Conservation (phyloP, 2,888 invertebrate genomes). For the Pimpla rufipes region DNA sequence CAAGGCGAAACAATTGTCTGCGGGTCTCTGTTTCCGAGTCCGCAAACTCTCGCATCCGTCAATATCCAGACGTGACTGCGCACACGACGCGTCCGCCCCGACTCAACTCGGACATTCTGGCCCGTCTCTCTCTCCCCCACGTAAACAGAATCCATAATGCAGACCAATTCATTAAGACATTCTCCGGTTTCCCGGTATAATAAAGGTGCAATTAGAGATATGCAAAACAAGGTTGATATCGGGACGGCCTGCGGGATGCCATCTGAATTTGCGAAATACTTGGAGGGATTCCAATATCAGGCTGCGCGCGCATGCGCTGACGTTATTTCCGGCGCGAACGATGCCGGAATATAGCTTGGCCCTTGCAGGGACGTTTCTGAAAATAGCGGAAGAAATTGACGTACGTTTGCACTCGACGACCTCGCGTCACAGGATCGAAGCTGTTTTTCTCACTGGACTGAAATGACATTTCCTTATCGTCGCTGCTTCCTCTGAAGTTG, state of each 20-base stretch:
- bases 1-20: conserved; percentile 55
- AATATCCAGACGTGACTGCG: neutral
- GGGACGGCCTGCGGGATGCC: conserved; percentile 73
- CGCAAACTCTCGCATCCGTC: neutral
- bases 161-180: conserved; percentile 80
- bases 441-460: neutral
- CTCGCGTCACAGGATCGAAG: neutral
- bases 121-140: neutral
- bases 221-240: conserved; percentile 80
- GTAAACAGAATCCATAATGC: conserved; percentile 71
- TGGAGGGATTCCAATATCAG: conserved; percentile 81
- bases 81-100: conserved; percentile 3
- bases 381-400: neutral
- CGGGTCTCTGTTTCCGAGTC: neutral
- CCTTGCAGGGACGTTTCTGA: neutral
- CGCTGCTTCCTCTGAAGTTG: no score
- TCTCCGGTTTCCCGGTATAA: conserved; percentile 76
- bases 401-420: neutral
- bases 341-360: neutral
- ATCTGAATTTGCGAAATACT: conserved; percentile 80
- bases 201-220: conserved; percentile 82
- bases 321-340: neutral
- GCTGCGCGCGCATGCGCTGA: conserved; percentile 65
- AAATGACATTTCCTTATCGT: neutral
- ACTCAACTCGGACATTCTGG: neutral